Base-by-base conservation (phyloP, 2,888 invertebrate genomes). In the Nomada fucata region DNA sequence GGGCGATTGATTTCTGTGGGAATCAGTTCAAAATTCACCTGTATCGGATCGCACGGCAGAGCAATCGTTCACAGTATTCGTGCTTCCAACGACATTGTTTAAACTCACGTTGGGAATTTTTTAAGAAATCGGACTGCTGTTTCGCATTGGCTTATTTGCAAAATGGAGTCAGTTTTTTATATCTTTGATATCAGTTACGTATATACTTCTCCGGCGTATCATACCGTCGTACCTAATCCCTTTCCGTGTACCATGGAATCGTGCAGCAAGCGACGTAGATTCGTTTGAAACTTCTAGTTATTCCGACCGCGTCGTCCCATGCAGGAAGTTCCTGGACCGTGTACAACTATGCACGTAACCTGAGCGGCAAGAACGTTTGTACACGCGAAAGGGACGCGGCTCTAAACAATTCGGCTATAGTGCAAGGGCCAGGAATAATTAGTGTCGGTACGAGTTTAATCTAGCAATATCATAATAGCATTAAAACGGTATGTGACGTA, bases 211-310 rank as follows among this genome's bases (percentile, higher is more conserved):
- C 61, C 57, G 79, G 77, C 83, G 86, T 80, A 86, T 76, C 76
- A 67, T 69, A 26, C 36, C 65, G 4, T 50, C 26, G 47, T 20
- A 20, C 47, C 52, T 42, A 20, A 18, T 7, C 44, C 26, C 42
- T 18, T 64, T n/a, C 52, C 26, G 36, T 65, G 26, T 60, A 29
- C 42, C 55, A 69, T 61, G 73, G 76, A 77, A 76, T 70, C 71
- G 18, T 61, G 55, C 65, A 53, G 50, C 13, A 29, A 71, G 20
- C 70, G 64, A 61, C 64, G 53, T 65, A 75, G 70, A 75, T 83
- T 70, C 76, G 81, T 79, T 86, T 59, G 77, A 78, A 84, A 76
- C 82, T 85, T 44, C 75, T 73, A 83, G 83, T 77, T 87, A 87
- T 85, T 87, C 79, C 77, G 64, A 60, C 70, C 84, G 76, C 71